These are phyloP conservation scores for Nasonia vitripennis DNA, from an alignment of 1,140 invertebrate species.

Conservation along the genomic window DNA sequence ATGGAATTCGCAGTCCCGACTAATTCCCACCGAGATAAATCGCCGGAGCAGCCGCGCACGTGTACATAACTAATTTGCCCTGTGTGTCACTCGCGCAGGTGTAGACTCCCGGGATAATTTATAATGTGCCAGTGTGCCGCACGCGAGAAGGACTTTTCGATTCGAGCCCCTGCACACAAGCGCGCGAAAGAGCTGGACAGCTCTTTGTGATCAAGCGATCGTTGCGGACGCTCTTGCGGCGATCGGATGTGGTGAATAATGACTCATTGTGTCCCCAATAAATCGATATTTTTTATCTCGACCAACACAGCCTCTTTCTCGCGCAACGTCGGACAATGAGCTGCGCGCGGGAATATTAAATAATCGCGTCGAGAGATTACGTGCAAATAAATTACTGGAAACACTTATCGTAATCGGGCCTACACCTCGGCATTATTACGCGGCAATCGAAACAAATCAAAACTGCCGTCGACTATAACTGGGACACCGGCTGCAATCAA, in stretches of 20 bases:
- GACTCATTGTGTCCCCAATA: neutral
- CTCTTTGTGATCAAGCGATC: no score
- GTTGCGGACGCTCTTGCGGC: no score
- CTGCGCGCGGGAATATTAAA: neutral
- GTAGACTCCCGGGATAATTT: neutral
- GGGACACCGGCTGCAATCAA: neutral
- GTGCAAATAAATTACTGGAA: neutral
- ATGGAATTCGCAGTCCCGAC: conserved; percentile 3
- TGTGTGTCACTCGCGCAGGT: neutral
- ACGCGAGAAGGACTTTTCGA: neutral
- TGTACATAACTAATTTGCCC: neutral
- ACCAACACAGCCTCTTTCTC: no score
- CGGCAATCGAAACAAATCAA: neutral
- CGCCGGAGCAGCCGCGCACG: neutral
- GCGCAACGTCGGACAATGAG: neutral
- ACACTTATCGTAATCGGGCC: neutral
- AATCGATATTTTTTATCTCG: neutral
- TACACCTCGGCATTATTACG: neutral
- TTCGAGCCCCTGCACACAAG: neutral
- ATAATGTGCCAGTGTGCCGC: neutral
- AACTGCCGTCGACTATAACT: neutral
- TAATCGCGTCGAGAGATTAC: neutral
- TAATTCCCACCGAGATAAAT: conserved; percentile 26
- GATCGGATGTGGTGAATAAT: neutral
- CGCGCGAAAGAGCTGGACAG: neutral